phyloP scores from a whole-genome alignment of 2,797 vertebrate species.

The Sebastolobus altivelis region DNA sequence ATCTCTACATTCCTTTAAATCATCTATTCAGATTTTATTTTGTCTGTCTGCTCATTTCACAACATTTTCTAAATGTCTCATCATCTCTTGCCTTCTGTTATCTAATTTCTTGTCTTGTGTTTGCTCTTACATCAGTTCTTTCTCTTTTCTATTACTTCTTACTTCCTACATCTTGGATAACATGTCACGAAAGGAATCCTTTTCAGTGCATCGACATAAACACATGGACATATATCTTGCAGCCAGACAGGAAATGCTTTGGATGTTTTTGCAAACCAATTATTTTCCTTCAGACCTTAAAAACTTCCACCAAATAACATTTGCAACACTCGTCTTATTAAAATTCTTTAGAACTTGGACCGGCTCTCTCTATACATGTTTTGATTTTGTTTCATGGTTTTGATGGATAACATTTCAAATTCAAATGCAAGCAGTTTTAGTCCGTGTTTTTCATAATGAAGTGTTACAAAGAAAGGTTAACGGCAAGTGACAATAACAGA shows the following conservation, averaged over 20 bases:
- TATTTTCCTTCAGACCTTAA: background rate
- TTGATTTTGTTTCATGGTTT: slow-evolving; percentile 3
- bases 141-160: background rate
- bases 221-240: background rate
- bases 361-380: background rate
- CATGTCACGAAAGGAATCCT: background rate
- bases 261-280: slow-evolving; percentile 8
- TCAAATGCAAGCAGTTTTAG: background rate
- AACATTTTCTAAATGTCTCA: background rate
- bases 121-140: background rate
- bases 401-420: slow-evolving; percentile 23
- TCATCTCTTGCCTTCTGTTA: background rate
- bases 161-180: background rate
- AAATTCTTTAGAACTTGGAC: slow-evolving; percentile 10
- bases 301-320: slow-evolving; percentile 17
- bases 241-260: background rate
- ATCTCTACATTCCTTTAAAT: background rate
- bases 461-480: slow-evolving; percentile 18
- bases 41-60: background rate
- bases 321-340: slow-evolving; percentile 23
- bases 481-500: slow-evolving; percentile 3
- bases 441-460: background rate
- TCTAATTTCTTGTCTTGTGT: background rate
- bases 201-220: background rate
- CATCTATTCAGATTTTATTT: background rate